Base-by-base conservation (phyloP, 1,140 invertebrate species). In the Halesus radiatus region DNA sequence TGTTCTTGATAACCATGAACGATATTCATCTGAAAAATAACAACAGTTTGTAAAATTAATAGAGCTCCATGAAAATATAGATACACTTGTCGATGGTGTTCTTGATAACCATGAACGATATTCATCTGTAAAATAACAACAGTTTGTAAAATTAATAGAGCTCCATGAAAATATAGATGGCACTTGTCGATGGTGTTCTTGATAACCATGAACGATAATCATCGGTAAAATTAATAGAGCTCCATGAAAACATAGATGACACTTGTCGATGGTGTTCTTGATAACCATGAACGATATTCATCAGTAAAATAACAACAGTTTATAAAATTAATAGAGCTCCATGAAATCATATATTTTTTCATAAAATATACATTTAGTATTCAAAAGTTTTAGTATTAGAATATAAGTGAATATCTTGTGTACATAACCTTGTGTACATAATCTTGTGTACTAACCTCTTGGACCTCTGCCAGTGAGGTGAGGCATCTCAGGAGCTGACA, bases 1-100 rank as follows among this genome's bases (percentile, higher is more conserved):
- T 1, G 96, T 96, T 62, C 97, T 91, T 77, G 94, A 94, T 84
- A 98, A 85, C 96, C 96, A 98, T 60, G 96, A 94, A 77, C 95
- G 92, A 85, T 97, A 98, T 86, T 98, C 96, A 87, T 97, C 96
- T 84, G 95, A 95, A 82, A 96, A 96, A 88, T 97, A 97, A 86
- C 97, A 45, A 45, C 37, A 45, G 37, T 45, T 45, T 13, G 10
- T 13, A 45, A 10, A 45, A 45, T 13, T 3, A 10, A 45, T 45
- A 45, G 7, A 4, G 32, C 1, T n/a, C n/a, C n/a, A n/a, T n/a
- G n/a, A n/a, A n/a, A n/a, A n/a, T n/a, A 87, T 97, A 97, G 83
- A 98, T 94, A 96, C 97, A 80, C 95, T 96, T 29, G 96, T 97
- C 56, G 96, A 97, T 8, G 97, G 96, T 1, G 96, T 96, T 62